A percentile compares a stretch with the other conserved stretches of the same genome.
These are phyloP conservation scores for Notolabrus celidotus DNA, from an alignment of 2,797 vertebrate genomes.

Conservation along the genomic window DNA sequence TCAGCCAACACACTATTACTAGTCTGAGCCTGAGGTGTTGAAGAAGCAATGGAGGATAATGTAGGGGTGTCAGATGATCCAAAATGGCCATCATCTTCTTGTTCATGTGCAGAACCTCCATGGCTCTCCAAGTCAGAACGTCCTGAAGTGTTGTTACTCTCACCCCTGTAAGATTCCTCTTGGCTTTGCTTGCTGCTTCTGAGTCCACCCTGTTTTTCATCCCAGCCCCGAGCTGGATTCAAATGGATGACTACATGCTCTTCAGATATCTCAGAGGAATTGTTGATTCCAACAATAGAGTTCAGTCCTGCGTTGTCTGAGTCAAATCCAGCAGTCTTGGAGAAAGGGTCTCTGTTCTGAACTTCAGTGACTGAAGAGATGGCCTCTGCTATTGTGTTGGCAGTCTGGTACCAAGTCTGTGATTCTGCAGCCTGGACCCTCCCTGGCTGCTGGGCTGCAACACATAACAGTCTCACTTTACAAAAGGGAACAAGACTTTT, in stretches of 20 bases:
- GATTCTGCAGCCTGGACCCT: slow-evolving; percentile 71
- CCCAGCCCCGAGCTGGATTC: slow-evolving; percentile 42
- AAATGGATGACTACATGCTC: slow-evolving; percentile 84
- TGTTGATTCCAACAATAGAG: slow-evolving; percentile 64
- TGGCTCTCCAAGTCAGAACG: slow-evolving; percentile 59
- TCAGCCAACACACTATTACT: slow-evolving; percentile 79
- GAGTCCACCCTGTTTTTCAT: slow-evolving; percentile 51
- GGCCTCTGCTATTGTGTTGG: slow-evolving; percentile 38
- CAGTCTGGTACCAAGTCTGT: slow-evolving; percentile 47
- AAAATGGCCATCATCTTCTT: slow-evolving; percentile 51
- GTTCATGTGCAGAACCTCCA: slow-evolving; percentile 80
- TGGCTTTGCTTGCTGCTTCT: neutral
- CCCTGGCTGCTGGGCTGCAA: slow-evolving; percentile 73
- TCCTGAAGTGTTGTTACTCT: slow-evolving; percentile 38
- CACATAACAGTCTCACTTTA: slow-evolving; percentile 54
- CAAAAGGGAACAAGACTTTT: neutral
- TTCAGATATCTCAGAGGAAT: slow-evolving; percentile 83
- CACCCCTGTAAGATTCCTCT: slow-evolving; percentile 37
- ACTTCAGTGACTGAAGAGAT: slow-evolving; percentile 50
- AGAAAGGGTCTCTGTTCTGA: slow-evolving; percentile 40
- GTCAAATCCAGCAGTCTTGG: slow-evolving; percentile 73
- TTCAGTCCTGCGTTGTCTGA: slow-evolving; percentile 64
- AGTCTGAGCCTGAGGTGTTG: slow-evolving; percentile 73
- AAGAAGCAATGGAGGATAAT: slow-evolving; percentile 48
- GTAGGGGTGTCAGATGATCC: slow-evolving; percentile 52